These are phyloP conservation scores for Himalopsyche anomala DNA, from an alignment of 2,888 invertebrate species.

Conservation along the genomic window DNA sequence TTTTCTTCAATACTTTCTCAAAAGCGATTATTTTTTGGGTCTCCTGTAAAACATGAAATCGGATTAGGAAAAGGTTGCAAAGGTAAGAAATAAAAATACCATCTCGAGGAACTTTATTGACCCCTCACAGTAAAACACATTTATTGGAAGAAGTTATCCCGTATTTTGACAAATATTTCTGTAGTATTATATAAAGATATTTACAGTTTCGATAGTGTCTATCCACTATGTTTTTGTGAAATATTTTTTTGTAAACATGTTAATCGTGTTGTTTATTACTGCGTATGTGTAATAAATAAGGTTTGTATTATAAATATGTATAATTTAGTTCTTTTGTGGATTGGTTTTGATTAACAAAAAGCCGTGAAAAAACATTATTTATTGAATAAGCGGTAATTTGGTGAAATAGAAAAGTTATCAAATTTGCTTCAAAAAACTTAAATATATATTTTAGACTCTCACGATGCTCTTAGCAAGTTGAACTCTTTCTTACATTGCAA, in stretches of 20 bases:
- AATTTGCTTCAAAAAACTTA: no score
- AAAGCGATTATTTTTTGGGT: slow-evolving; percentile 34
- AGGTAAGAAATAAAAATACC: slow-evolving; percentile 50
- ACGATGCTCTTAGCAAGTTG: no score
- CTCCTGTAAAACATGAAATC: slow-evolving; percentile 50
- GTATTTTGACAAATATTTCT: slow-evolving; percentile 41
- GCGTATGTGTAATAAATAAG: no score
- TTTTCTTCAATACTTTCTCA: background rate
- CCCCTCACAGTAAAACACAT: slow-evolving; percentile 48
- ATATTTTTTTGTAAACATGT: background rate
- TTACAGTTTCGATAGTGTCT: slow-evolving; percentile 37
- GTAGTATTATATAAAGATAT: slow-evolving; percentile 6
- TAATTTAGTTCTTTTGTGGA: no score
- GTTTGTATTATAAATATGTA: no score
- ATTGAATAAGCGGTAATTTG: no score
- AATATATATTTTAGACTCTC: no score
- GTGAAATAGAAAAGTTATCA: no score
- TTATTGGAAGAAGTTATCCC: slow-evolving; percentile 28
- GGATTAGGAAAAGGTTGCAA: slow-evolving; percentile 56
- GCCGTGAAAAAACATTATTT: no score
- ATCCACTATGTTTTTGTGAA: background rate
- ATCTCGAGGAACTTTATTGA: slow-evolving; percentile 44
- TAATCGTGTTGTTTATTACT: background rate
- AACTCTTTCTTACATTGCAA: no score
- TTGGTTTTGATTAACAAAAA: no score